These are phyloP conservation scores for Arvicanthis niloticus DNA, from an alignment of 2,113 vertebrate species.

Conservation along the genomic window DNA sequence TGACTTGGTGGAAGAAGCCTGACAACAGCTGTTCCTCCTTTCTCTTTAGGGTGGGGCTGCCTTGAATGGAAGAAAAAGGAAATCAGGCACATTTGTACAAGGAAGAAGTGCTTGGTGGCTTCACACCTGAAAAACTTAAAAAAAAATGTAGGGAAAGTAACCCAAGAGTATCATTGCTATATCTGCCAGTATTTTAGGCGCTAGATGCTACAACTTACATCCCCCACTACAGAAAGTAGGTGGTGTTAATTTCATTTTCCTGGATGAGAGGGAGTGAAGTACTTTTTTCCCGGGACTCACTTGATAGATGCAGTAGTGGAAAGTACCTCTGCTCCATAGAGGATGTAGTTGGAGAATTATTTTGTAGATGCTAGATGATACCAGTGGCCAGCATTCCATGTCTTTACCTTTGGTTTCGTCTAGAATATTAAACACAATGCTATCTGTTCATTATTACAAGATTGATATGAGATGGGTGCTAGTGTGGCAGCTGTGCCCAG, in stretches of 20 bases:
- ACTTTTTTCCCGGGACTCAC: not conserved
- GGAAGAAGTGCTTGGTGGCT: not conserved
- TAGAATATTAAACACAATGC: not conserved
- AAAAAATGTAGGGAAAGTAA: not conserved
- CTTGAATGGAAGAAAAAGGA: not conserved
- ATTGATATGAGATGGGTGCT: fast-evolving
- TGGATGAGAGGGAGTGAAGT: not conserved
- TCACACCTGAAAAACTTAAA: not conserved
- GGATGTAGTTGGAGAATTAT: not conserved
- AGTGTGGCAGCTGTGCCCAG: fast-evolving
- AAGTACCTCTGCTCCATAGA: not conserved
- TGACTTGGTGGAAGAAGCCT: not conserved
- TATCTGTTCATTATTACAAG: fast-evolving
- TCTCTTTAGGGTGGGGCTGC: not conserved
- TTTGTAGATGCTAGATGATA: not conserved
- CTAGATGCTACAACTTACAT: not conserved
- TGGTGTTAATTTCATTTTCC: conserved; percentile 18
- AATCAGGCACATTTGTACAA: not conserved
- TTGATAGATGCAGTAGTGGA: conserved; percentile 15
- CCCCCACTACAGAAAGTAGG: not conserved
- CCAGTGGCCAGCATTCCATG: not conserved
- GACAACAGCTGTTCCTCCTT: not conserved
- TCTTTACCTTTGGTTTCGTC: not conserved
- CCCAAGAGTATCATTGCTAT: not conserved
- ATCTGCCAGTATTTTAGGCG: not conserved